Conservation (phyloP, 92 coral and sea anemone genomes). For the Diadumene lineata region DNA sequence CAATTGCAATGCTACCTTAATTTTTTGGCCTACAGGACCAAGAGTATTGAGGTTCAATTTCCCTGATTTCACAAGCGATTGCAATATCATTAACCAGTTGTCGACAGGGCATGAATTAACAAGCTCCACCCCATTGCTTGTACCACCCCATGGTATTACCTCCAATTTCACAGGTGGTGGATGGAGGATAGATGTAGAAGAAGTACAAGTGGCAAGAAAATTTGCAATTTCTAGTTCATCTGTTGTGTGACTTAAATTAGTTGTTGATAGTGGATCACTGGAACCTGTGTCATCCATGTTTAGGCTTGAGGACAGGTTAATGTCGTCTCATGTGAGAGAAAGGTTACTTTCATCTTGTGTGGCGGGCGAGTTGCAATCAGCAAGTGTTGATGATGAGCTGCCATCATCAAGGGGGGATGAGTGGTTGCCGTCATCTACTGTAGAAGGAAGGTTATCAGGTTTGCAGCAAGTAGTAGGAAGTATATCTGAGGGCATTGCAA, state of each 20-base stretch:
- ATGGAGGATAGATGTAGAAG: slow-evolving; percentile 11
- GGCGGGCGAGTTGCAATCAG: too few relatives aligned
- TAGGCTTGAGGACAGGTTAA: not conserved
- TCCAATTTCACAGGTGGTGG: slow-evolving; percentile 12
- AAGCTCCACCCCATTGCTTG: slow-evolving; percentile 25
- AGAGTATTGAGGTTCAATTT: slow-evolving; percentile 2
- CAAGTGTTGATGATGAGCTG: too few relatives aligned
- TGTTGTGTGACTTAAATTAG: slow-evolving; percentile 2
- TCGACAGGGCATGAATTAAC: slow-evolving; percentile 33
- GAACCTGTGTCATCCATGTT: too few relatives aligned
- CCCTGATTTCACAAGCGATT: slow-evolving; percentile 28
- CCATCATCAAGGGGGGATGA: too few relatives aligned
- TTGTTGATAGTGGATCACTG: too few relatives aligned
- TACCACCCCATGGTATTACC: slow-evolving; percentile 40
- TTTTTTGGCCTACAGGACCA: slow-evolving; percentile 5
- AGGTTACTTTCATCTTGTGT: too few relatives aligned
- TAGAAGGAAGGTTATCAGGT: too few relatives aligned
- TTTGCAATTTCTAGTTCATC: slow-evolving; percentile 45
- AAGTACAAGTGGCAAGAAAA: slow-evolving; percentile 40
- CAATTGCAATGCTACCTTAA: slow-evolving; percentile 25
- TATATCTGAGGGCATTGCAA: slow-evolving; percentile 26
- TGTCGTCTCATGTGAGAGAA: not conserved
- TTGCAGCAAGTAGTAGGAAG: too few relatives aligned
- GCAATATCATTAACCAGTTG: slow-evolving; percentile 42
- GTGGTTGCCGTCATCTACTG: too few relatives aligned